These are phyloP conservation scores for Gryllus longicercus DNA, from an alignment of 2,888 invertebrate species.

Conservation along the genomic window DNA sequence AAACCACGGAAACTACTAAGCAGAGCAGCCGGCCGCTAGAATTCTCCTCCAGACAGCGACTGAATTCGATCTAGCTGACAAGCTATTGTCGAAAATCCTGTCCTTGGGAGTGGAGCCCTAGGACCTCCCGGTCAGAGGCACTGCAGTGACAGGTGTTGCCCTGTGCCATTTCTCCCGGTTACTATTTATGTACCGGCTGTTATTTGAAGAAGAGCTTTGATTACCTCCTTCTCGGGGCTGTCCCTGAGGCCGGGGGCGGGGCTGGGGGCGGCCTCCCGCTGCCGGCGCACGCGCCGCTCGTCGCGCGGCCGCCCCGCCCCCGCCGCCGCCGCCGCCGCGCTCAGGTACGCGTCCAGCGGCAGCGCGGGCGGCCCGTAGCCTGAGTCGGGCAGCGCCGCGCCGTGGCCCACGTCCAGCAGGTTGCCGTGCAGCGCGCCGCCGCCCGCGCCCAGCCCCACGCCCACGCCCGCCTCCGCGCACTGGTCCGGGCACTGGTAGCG, in stretches of 20 bases:
- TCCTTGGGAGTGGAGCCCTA: too few species aligned
- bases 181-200: background rate
- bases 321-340: slow-evolving; percentile 47
- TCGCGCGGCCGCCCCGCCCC: slow-evolving; percentile 62
- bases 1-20: too few species aligned
- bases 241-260: background rate
- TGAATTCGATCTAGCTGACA: too few species aligned
- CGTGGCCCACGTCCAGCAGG: background rate
- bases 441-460: background rate
- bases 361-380: slow-evolving; percentile 70
- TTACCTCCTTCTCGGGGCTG: slow-evolving; percentile 68
- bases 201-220: background rate
- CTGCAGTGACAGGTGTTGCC: too few species aligned
- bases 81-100: too few species aligned
- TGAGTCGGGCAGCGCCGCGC: slow-evolving; percentile 51
- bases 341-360: slow-evolving; percentile 61
- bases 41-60: too few species aligned
- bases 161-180: too few species aligned
- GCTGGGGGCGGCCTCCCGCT: slow-evolving; percentile 55
- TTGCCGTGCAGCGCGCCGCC: background rate
- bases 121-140: too few species aligned
- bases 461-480: slow-evolving; percentile 60
- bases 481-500: slow-evolving; percentile 90
- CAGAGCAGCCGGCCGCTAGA: too few species aligned
- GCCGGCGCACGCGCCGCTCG: slow-evolving; percentile 66